phyloP scores from a whole-genome alignment of 1,140 invertebrate genomes.

The Heliothis virescens region DNA sequence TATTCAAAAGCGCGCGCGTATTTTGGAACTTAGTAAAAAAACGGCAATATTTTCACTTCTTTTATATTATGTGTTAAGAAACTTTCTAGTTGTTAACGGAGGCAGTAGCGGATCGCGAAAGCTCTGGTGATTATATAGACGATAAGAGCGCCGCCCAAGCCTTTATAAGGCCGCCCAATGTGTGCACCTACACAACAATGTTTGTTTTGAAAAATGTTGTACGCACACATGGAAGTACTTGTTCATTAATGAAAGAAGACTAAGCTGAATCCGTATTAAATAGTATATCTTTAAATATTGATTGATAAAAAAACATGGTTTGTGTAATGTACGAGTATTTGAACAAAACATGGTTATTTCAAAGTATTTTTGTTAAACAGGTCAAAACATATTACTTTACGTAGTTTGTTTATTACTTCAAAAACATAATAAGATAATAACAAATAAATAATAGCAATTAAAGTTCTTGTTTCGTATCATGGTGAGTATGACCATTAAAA shows the following conservation, averaged over 20 bases:
- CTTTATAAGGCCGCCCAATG: slow-evolving; percentile 68
- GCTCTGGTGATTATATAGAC: slow-evolving; percentile 59
- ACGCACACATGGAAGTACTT: background rate
- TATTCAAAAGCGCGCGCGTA: slow-evolving; percentile 23
- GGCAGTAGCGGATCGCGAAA: slow-evolving; percentile 53
- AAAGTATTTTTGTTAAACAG: no score
- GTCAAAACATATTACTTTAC: no score
- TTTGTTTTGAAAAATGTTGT: slow-evolving; percentile 32
- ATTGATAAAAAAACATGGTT: no score
- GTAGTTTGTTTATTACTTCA: no score
- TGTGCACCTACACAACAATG: slow-evolving; percentile 33
- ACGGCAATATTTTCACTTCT: slow-evolving; percentile 20
- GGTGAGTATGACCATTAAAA: no score
- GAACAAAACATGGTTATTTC: no score
- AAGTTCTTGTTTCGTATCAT: no score
- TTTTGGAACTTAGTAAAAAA: slow-evolving; percentile 1
- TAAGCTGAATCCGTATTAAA: background rate
- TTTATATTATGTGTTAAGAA: background rate
- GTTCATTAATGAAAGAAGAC: background rate
- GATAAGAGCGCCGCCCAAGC: slow-evolving; percentile 58
- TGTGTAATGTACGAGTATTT: no score
- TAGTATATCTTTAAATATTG: no score
- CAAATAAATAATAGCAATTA: no score
- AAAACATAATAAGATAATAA: no score
- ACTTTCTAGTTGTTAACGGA: background rate